phyloP scores from a whole-genome alignment of 2,113 vertebrate species.

The Microtus oregoni region DNA sequence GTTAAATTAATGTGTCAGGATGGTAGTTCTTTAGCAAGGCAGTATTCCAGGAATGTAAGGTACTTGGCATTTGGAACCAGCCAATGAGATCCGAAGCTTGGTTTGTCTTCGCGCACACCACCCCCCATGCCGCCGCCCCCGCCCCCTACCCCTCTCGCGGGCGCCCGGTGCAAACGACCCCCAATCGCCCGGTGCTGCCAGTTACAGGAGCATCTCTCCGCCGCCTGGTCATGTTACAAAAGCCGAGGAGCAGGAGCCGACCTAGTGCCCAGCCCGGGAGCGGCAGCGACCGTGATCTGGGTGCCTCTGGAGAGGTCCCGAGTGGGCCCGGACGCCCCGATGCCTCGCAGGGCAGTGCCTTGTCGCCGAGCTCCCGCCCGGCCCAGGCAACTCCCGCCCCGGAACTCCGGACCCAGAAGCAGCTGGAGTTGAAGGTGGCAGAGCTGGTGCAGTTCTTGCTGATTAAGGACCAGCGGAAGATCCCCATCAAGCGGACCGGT shows the following conservation, averaged over 20 bases:
- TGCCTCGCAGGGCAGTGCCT: background rate
- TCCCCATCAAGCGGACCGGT: slow-evolving; percentile 91
- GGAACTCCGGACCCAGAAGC: slow-evolving; percentile 60
- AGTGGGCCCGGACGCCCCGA: background rate
- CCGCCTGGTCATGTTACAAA: background rate
- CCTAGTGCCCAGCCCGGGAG: background rate
- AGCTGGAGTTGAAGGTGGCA: slow-evolving; percentile 83
- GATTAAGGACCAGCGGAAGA: slow-evolving; percentile 93
- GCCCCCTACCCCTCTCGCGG: background rate
- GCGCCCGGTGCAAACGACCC: background rate
- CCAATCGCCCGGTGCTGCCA: background rate
- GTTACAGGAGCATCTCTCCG: background rate
- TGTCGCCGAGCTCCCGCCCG: background rate
- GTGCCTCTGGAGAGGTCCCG: background rate
- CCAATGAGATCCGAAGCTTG: background rate
- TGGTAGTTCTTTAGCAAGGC: background rate
- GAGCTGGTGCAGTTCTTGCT: slow-evolving; percentile 94
- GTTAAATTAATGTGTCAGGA: background rate
- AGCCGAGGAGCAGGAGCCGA: background rate
- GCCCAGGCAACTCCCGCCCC: background rate
- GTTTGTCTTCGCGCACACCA: background rate
- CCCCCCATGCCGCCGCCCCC: accelerated
- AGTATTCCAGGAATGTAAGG: background rate
- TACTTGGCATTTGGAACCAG: background rate
- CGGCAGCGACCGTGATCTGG: background rate